Evolutionary conservation across 2,888 invertebrate genomes (phyloP).

Genomic region (Camptogramma bilineatum): DNA sequence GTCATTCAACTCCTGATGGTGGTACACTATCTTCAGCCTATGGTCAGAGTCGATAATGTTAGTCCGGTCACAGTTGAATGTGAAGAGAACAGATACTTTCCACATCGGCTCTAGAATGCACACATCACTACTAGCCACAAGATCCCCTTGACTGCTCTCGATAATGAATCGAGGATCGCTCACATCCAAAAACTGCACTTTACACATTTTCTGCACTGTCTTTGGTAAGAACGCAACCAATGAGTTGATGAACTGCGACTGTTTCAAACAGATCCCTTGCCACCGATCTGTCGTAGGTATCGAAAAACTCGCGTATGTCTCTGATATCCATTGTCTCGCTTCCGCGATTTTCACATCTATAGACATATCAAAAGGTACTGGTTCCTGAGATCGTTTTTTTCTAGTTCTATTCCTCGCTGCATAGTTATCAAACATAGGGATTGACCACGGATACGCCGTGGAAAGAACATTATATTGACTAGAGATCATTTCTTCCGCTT

Average conservation of each 20-base stretch:
- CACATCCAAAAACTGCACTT: slow-evolving; percentile 91
- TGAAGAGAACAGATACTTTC: slow-evolving; percentile 91
- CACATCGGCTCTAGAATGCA: slow-evolving; percentile 93
- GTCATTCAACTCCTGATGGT: slow-evolving; percentile 92
- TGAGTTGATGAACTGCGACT: slow-evolving; percentile 92
- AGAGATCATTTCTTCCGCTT: slow-evolving; percentile 75
- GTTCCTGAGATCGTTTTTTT: slow-evolving; percentile 76
- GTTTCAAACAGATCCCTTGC: slow-evolving; percentile 92
- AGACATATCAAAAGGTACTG: slow-evolving; percentile 84
- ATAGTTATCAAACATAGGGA: slow-evolving; percentile 81
- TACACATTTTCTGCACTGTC: slow-evolving; percentile 90
- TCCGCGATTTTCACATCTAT: slow-evolving; percentile 89
- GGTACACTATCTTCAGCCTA: slow-evolving; percentile 92
- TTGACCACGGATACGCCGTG: slow-evolving; percentile 84
- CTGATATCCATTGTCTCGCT: slow-evolving; percentile 94
- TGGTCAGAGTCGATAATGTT: slow-evolving; percentile 91
- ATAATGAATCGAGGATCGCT: slow-evolving; percentile 91
- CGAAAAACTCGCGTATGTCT: slow-evolving; percentile 94
- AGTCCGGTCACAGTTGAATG: slow-evolving; percentile 87
- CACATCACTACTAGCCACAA: slow-evolving; percentile 91
- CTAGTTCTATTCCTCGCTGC: slow-evolving; percentile 81
- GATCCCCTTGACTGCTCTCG: slow-evolving; percentile 91
- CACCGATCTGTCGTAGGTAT: slow-evolving; percentile 93
- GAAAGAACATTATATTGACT: slow-evolving; percentile 80
- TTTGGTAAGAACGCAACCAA: slow-evolving; percentile 91